These are phyloP conservation scores for Papilio polytes DNA, from an alignment of 1,140 invertebrate species.

Conservation along the genomic window DNA sequence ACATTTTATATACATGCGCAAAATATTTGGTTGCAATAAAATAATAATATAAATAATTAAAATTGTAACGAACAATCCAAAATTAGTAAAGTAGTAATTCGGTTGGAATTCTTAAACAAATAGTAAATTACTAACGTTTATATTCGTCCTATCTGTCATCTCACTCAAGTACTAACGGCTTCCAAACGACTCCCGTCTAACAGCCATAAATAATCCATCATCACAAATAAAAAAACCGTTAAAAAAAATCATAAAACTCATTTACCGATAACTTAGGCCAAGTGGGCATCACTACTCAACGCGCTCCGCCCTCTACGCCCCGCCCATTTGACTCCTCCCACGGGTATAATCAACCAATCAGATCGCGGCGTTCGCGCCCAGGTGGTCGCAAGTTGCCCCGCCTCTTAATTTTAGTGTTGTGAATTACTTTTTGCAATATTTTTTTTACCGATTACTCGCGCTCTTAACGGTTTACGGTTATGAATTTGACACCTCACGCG, in stretches of 20 bases:
- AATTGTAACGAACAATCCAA: background rate
- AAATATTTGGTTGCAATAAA: too few relatives aligned
- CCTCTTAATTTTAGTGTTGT: slow-evolving; percentile 76
- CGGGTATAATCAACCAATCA: slow-evolving; percentile 64
- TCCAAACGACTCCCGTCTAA: slow-evolving; percentile 70
- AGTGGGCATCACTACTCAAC: slow-evolving; percentile 44
- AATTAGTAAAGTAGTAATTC: background rate
- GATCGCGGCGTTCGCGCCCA: slow-evolving; percentile 36
- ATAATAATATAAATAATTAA: background rate
- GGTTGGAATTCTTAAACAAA: background rate
- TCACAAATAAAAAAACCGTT: slow-evolving; percentile 64
- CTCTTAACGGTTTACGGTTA: slow-evolving; percentile 58
- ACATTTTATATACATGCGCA: too few relatives aligned
- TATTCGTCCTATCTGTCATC: background rate
- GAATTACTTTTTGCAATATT: slow-evolving; percentile 73
- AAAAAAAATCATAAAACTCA: slow-evolving; percentile 64
- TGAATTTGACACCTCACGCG: slow-evolving; percentile 74
- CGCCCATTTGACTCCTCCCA: slow-evolving; percentile 65
- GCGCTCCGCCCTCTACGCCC: slow-evolving; percentile 54
- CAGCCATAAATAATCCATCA: slow-evolving; percentile 76
- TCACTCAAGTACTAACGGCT: slow-evolving; percentile 41
- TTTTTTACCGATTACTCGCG: slow-evolving; percentile 68
- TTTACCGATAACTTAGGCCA: slow-evolving; percentile 68
- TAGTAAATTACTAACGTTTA: background rate
- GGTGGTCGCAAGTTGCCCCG: slow-evolving; percentile 51